Conservation (phyloP, 2,113 vertebrate species). For the Cyanistes caeruleus region DNA sequence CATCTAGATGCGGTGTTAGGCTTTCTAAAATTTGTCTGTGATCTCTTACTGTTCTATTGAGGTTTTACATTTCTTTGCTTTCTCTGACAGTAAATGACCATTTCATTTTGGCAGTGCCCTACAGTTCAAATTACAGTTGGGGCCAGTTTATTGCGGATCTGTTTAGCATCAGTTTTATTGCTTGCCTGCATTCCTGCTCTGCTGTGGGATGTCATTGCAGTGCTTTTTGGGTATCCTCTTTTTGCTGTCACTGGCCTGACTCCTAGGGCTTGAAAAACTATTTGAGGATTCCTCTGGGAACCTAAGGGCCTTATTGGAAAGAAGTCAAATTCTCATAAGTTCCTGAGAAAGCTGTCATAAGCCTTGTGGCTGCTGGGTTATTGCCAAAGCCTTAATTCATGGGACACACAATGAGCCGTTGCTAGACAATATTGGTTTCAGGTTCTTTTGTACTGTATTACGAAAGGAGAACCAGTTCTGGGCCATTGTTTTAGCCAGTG, state of each 20-base stretch:
- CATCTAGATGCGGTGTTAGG: not conserved
- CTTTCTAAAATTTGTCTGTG: not conserved
- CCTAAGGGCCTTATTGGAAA: conserved; percentile 24
- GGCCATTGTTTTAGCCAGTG: not conserved
- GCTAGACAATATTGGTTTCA: conserved; percentile 14
- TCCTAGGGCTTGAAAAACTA: conserved; percentile 29
- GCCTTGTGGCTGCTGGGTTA: conserved; percentile 41
- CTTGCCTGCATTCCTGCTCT: not conserved
- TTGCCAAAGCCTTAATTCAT: conserved; percentile 16
- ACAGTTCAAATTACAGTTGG: not conserved
- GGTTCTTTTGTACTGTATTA: conserved; percentile 14
- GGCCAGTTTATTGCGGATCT: not conserved
- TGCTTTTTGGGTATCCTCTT: conserved; percentile 20
- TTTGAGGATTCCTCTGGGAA: conserved; percentile 27
- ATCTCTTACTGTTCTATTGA: not conserved
- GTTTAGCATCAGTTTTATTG: conserved; percentile 17
- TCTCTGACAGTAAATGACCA: not conserved
- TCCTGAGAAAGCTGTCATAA: conserved; percentile 23
- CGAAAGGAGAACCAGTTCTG: not conserved
- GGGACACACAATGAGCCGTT: not conserved
- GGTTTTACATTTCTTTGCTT: conserved; percentile 20
- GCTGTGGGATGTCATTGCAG: not conserved
- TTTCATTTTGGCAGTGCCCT: conserved; percentile 1
- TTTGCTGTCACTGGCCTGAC: not conserved
- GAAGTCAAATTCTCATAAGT: not conserved